Evolutionary conservation across 2,888 invertebrate species (phyloP).

Genomic region (Apodemia zela): DNA sequence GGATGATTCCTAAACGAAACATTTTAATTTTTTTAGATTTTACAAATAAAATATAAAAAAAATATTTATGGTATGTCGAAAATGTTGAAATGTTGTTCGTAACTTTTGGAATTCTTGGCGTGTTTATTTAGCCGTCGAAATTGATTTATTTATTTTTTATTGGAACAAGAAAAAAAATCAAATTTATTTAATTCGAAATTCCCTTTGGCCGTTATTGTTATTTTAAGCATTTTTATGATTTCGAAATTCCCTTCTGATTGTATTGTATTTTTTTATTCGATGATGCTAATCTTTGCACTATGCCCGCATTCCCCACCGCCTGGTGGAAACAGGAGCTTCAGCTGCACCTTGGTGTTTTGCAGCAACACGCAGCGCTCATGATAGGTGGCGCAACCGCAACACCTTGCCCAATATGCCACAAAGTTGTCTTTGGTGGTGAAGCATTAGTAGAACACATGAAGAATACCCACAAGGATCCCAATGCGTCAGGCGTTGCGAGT

Average conservation of each 20-base stretch:
- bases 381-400: conserved; percentile 95
- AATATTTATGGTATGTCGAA: not conserved
- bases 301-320: conserved; percentile 65
- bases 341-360: conserved; percentile 95
- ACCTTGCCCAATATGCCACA: conserved; percentile 96
- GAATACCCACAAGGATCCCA: conserved; percentile 95
- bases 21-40: too few relatives aligned
- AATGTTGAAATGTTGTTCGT: not conserved
- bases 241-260: conserved; percentile 53
- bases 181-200: conserved; percentile 37
- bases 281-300: conserved; percentile 70
- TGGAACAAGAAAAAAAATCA: not conserved
- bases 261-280: conserved; percentile 47
- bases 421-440: conserved; percentile 95
- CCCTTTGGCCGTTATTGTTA: conserved; percentile 39
- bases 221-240: conserved; percentile 35
- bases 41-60: too few relatives aligned
- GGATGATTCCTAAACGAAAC: too few relatives aligned
- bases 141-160: not conserved
- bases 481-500: conserved; percentile 93
- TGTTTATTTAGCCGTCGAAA: not conserved
- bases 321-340: conserved; percentile 88
- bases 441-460: conserved; percentile 98
- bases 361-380: conserved; percentile 96
- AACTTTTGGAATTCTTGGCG: not conserved